A percentile compares a stretch with the other conserved stretches of the same genome.
Evolutionary conservation across 2,113 vertebrate genomes (phyloP).

Genomic region (Xenopus laevis): DNA sequence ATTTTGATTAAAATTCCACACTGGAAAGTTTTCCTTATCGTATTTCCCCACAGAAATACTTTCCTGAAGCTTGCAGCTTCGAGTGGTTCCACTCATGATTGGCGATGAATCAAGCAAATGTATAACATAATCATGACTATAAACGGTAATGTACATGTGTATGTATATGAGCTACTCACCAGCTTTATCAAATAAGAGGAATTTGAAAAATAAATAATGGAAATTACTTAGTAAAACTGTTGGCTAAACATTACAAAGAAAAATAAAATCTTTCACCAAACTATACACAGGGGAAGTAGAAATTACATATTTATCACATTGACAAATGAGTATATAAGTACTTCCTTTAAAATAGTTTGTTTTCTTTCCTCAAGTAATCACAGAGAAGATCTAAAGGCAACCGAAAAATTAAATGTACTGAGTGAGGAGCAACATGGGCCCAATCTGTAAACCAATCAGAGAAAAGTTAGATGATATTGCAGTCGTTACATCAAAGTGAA

Average conservation of each 20-base stretch:
- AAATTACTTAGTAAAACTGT: constrained; percentile 32
- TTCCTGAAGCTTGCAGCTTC: too few relatives aligned
- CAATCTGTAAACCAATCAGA: constrained; percentile 27
- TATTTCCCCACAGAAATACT: too few relatives aligned
- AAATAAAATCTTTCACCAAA: constrained; percentile 21
- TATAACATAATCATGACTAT: background rate
- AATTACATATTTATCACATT: constrained; percentile 33
- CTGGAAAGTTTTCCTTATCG: too few relatives aligned
- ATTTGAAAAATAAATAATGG: constrained; percentile 23
- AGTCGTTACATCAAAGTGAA: constrained; percentile 20
- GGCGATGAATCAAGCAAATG: background rate
- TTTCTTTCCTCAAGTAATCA: constrained; percentile 22
- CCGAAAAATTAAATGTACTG: background rate
- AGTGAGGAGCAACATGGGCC: constrained; percentile 4
- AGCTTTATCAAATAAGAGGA: background rate
- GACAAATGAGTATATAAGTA: constrained; percentile 31
- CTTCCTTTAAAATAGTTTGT: constrained; percentile 24
- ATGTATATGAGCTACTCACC: constrained; percentile 3
- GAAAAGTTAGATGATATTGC: constrained; percentile 8
- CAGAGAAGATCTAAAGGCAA: constrained; percentile 3
- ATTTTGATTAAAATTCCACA: too few relatives aligned
- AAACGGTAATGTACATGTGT: background rate
- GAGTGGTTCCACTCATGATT: too few relatives aligned
- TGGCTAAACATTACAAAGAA: constrained; percentile 20
- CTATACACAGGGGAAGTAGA: constrained; percentile 14